Conservation (phyloP, 2,888 invertebrate species). For the Taenaris catops region DNA sequence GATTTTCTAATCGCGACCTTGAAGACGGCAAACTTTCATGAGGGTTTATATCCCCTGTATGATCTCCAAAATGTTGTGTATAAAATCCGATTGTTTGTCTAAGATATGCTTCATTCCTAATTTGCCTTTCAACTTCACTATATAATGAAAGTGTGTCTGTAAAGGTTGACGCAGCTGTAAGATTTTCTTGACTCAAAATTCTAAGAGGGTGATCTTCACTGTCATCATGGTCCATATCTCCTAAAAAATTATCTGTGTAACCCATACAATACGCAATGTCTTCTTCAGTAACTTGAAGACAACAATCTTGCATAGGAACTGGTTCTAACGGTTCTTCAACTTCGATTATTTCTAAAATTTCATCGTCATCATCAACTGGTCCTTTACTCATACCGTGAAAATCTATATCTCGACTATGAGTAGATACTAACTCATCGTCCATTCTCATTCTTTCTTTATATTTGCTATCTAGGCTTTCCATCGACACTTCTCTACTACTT, state of each 20-base stretch:
- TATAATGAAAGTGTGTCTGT: constrained; percentile 85
- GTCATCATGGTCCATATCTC: constrained; percentile 85
- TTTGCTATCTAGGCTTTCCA: constrained; percentile 89
- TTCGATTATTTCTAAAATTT: constrained; percentile 89
- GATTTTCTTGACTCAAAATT: constrained; percentile 93
- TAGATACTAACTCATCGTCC: constrained; percentile 77
- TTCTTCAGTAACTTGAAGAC: constrained; percentile 95
- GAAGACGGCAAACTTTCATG: constrained; percentile 69
- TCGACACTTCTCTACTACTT: constrained; percentile 89
- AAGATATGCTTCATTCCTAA: constrained; percentile 81
- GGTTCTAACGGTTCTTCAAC: constrained; percentile 89
- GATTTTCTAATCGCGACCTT: constrained; percentile 85
- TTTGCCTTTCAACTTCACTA: constrained; percentile 83
- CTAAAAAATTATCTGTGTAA: constrained; percentile 83
- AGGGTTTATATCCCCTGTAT: constrained; percentile 58
- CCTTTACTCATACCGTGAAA: constrained; percentile 70
- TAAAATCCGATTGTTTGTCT: constrained; percentile 78
- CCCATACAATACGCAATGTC: constrained; percentile 94
- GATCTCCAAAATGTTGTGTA: constrained; percentile 69
- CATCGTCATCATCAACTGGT: constrained; percentile 79
- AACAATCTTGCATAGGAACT: constrained; percentile 92
- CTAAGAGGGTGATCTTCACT: constrained; percentile 91
- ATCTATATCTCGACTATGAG: constrained; percentile 76
- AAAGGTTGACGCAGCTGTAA: constrained; percentile 94
- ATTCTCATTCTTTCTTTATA: constrained; percentile 85